Conservation (phyloP, 2,113 vertebrate genomes). For the Tringa solitaria region DNA sequence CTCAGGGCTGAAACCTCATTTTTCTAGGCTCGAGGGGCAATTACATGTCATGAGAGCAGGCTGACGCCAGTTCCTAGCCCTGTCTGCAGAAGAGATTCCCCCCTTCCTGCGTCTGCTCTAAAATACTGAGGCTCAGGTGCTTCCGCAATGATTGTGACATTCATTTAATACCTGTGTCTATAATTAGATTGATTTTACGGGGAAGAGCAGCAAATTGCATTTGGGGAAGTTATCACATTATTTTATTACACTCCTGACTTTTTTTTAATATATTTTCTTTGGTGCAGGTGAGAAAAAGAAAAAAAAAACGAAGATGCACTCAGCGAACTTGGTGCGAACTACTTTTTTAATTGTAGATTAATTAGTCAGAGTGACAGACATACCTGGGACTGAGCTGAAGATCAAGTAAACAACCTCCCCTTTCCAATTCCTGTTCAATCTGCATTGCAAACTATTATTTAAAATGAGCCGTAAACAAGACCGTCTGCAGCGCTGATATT, state of each 20-base stretch:
- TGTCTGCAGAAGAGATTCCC: background rate
- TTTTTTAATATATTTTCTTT: background rate
- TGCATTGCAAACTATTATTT: conserved; percentile 37
- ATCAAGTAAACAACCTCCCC: conserved; percentile 33
- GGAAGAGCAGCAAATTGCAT: conserved; percentile 44
- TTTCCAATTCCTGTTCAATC: background rate
- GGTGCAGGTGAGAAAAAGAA: conserved; percentile 20
- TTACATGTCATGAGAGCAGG: background rate
- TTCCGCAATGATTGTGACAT: background rate
- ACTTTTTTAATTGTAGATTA: conserved; percentile 30
- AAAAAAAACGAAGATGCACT: background rate
- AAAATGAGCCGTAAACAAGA: background rate
- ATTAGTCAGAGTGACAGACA: conserved; percentile 34
- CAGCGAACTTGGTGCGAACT: background rate
- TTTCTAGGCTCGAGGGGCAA: background rate
- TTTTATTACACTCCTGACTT: conserved; percentile 15
- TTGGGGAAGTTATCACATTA: conserved; percentile 44
- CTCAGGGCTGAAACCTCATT: background rate
- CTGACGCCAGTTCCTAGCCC: background rate
- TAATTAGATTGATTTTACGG: conserved; percentile 61
- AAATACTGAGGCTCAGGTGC: background rate
- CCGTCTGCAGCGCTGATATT: background rate
- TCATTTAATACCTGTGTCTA: conserved; percentile 31
- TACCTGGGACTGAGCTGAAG: conserved; percentile 21
- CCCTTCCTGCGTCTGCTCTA: background rate